Evolutionary conservation across 2,888 invertebrate genomes (phyloP).

Genomic region (Phaonia tiefii): DNA sequence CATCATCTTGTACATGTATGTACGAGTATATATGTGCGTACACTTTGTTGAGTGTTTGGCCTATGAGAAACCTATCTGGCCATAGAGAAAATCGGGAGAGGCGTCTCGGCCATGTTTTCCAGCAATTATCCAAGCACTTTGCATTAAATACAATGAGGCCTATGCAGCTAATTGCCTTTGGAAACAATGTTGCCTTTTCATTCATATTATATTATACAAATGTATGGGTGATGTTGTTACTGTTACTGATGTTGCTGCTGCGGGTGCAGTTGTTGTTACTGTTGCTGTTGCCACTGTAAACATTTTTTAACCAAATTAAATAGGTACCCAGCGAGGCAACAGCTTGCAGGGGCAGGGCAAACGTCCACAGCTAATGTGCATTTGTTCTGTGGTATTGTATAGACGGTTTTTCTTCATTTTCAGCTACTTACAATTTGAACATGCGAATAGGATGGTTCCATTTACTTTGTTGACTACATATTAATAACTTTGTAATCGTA

Average conservation of each 20-base stretch:
- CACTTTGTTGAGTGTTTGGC: slow-evolving; percentile 24
- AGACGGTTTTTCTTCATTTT: slow-evolving; percentile 6
- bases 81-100: slow-evolving; percentile 1
- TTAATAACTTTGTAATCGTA: slow-evolving; percentile 20
- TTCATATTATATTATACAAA: slow-evolving; percentile 51
- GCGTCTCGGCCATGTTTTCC: slow-evolving; percentile 27
- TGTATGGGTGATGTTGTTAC: background rate
- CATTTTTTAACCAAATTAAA: slow-evolving; percentile 66
- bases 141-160: slow-evolving; percentile 57
- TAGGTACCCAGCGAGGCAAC: slow-evolving; percentile 38
- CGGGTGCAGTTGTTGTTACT: background rate
- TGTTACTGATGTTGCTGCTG: background rate
- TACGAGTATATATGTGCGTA: background rate
- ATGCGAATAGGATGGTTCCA: slow-evolving; percentile 26
- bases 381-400: slow-evolving; percentile 1
- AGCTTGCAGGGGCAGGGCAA: slow-evolving; percentile 2
- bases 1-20: background rate
- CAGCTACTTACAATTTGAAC: slow-evolving; percentile 27
- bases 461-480: background rate
- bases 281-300: background rate
- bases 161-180: slow-evolving; percentile 63
- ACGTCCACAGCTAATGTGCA: slow-evolving; percentile 5
- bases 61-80: slow-evolving; percentile 50
- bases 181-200: slow-evolving; percentile 59
- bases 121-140: slow-evolving; percentile 64